A percentile compares a stretch with the other conserved stretches of the same genome.
These are phyloP conservation scores for Oostethus manadensis DNA, from an alignment of 2,113 vertebrate species.

Conservation along the genomic window DNA sequence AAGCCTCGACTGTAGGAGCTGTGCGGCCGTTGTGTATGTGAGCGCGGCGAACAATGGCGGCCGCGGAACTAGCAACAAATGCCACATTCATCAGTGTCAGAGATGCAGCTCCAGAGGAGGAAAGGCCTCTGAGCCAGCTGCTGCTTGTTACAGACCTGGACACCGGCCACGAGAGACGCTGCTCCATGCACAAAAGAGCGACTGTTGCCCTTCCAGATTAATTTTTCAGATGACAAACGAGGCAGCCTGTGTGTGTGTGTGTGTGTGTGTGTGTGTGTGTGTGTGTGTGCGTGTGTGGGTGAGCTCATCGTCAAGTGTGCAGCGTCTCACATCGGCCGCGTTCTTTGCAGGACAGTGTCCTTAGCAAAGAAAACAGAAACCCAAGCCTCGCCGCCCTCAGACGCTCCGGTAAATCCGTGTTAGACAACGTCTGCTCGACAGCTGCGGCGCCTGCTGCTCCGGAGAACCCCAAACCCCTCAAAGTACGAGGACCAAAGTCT, in stretches of 20 bases:
- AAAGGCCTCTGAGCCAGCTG: conserved; percentile 63
- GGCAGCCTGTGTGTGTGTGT: conserved; percentile 14
- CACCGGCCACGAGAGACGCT: conserved; percentile 48
- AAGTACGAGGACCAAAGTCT: conserved; percentile 53
- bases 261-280: neutral
- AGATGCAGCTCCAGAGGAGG: conserved; percentile 52
- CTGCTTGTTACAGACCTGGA: conserved; percentile 65
- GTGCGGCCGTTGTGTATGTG: conserved; percentile 18
- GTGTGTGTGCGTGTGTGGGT: no score
- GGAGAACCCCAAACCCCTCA: conserved; percentile 49
- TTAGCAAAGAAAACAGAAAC: conserved; percentile 66
- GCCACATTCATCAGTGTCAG: conserved; percentile 60
- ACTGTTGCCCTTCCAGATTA: conserved; percentile 63
- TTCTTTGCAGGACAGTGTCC: conserved; percentile 38
- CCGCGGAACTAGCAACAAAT: conserved; percentile 64
- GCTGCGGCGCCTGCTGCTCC: conserved; percentile 51
- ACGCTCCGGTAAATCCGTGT: conserved; percentile 41
- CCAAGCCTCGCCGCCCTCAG: conserved; percentile 35
- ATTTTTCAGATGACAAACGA: conserved; percentile 63
- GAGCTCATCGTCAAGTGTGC: conserved; percentile 7
- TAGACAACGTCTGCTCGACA: conserved; percentile 58
- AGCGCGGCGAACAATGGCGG: conserved; percentile 43
- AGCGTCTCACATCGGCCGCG: conserved; percentile 25
- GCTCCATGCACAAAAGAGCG: conserved; percentile 46
- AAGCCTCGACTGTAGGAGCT: conserved; percentile 20